Conservation (phyloP, 2,888 invertebrate genomes). For the Drepanosiphum platanoidis region DNA sequence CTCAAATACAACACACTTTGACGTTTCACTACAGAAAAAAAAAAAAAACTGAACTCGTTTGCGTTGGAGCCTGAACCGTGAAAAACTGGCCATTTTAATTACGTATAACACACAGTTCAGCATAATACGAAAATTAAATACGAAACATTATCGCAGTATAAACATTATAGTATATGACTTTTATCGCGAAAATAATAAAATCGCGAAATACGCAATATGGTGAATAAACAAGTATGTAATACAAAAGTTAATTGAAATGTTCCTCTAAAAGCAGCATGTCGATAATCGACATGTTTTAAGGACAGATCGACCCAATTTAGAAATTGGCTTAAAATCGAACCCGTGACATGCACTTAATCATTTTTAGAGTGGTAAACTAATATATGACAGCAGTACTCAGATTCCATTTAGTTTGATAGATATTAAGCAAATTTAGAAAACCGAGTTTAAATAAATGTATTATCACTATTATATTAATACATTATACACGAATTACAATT, state of each 20-base stretch:
- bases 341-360: not conserved
- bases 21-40: conserved; percentile 20
- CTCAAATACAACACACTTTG: conserved; percentile 14
- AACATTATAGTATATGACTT: not conserved
- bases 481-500: not conserved
- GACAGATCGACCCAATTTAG: not conserved
- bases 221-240: not conserved
- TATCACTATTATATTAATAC: not conserved
- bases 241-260: not conserved
- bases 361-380: not conserved
- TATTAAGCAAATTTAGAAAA: not conserved
- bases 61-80: not conserved
- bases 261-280: not conserved
- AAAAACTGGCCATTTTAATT: conserved; percentile 20
- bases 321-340: not conserved
- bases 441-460: not conserved
- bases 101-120: not conserved
- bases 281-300: not conserved
- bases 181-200: not conserved
- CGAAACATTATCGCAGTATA: not conserved
- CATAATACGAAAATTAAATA: not conserved
- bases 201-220: too few species aligned
- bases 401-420: not conserved
- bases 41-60: conserved; percentile 21
- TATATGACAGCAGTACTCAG: not conserved